A percentile compares a stretch with the other conserved stretches of the same genome.
Evolutionary conservation across 2,113 vertebrate genomes (phyloP).

Genomic region (Cathartes aura): DNA sequence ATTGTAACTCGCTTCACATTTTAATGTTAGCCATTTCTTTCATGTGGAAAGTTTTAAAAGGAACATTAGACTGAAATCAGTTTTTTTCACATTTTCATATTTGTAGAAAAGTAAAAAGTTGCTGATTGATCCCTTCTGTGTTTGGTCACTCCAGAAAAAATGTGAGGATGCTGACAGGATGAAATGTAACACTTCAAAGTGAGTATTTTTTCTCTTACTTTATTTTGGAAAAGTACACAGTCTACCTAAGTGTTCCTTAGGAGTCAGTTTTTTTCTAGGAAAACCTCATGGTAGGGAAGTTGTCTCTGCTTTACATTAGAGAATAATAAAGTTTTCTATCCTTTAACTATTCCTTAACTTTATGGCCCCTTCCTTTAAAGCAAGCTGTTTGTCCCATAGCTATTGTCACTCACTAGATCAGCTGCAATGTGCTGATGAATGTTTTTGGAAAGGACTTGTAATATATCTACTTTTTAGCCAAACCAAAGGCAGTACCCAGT

Average conservation of each 20-base stretch:
- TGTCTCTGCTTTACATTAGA: not conserved
- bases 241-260: not conserved
- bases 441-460: not conserved
- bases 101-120: not conserved
- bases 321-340: not conserved
- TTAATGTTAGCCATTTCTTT: not conserved
- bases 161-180: not conserved
- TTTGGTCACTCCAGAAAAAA: not conserved
- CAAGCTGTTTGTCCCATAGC: not conserved
- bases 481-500: not conserved
- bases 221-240: not conserved
- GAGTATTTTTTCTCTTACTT: not conserved
- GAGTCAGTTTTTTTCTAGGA: not conserved
- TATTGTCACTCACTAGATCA: not conserved
- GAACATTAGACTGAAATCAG: not conserved
- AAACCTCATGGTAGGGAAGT: not conserved
- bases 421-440: not conserved
- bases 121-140: not conserved
- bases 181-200: not conserved
- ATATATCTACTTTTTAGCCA: not conserved
- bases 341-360: not conserved
- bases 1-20: not conserved
- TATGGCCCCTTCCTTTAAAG: not conserved
- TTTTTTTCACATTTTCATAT: not conserved
- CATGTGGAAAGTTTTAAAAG: not conserved